Evolutionary conservation across 2,888 invertebrate species (phyloP).

Genomic region (Pedicia rivosa): DNA sequence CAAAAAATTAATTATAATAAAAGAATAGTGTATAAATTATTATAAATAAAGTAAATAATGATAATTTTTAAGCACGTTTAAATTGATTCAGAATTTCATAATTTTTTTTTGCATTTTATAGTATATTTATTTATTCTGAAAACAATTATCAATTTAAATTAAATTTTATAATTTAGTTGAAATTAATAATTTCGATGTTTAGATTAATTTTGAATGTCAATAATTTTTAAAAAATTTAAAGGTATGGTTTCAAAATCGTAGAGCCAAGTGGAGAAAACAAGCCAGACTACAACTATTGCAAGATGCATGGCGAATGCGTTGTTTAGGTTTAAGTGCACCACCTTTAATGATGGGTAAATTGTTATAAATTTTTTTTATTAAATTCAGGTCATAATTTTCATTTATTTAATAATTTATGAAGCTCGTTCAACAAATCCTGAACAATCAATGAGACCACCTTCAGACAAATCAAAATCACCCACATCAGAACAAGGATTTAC

Average conservation of each 20-base stretch:
- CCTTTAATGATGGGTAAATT: constrained; percentile 37
- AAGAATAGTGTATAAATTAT: background rate
- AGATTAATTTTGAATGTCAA: background rate
- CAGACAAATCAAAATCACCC: background rate
- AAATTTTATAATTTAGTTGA: no score
- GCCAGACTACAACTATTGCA: constrained; percentile 71
- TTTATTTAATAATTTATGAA: no score
- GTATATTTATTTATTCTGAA: no score
- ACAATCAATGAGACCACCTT: background rate
- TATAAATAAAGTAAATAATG: background rate
- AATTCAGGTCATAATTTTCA: background rate
- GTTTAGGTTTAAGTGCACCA: constrained; percentile 52
- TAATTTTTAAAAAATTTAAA: constrained; percentile 21
- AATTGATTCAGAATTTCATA: no score
- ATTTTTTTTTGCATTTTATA: no score
- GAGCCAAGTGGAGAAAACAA: constrained; percentile 85
- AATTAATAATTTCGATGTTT: no score
- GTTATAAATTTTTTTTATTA: background rate
- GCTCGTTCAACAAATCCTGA: background rate
- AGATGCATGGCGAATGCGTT: constrained; percentile 84
- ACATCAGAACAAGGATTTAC: constrained; percentile 18
- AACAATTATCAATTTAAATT: no score
- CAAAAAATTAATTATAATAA: background rate
- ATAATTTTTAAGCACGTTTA: no score
- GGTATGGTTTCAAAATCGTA: constrained; percentile 86